A percentile compares a stretch with the other conserved stretches of the same genome.
Conservation (phyloP, 1,140 invertebrate species). For the Heliothis subflexa region DNA sequence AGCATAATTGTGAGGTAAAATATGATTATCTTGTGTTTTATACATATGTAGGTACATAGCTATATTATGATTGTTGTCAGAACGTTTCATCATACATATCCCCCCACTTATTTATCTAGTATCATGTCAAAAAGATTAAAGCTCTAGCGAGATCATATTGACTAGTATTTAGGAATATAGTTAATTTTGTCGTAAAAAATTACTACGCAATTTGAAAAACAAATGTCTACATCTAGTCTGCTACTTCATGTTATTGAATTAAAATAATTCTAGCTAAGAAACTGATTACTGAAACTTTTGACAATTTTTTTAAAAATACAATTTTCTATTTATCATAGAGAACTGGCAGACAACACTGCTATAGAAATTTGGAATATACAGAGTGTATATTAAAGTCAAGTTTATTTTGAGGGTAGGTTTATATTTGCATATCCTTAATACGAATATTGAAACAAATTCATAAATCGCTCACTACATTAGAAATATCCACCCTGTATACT, state of each 20-base stretch:
- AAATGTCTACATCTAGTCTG: neutral
- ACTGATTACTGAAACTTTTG: neutral
- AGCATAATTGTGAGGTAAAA: neutral
- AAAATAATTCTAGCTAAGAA: neutral
- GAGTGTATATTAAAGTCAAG: neutral
- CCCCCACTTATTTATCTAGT: neutral
- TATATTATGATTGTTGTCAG: too few relatives aligned
- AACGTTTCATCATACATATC: neutral
- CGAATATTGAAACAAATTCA: neutral
- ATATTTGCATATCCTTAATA: neutral
- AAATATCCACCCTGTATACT: conserved; percentile 14
- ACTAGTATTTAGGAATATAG: conserved; percentile 15
- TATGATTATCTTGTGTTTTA: neutral
- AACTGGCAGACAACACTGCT: neutral
- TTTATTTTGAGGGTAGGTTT: neutral
- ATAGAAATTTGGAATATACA: neutral
- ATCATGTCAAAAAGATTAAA: conserved; percentile 25
- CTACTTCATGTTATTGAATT: neutral
- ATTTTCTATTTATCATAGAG: neutral
- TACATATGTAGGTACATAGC: too few relatives aligned
- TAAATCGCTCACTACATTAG: neutral
- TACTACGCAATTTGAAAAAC: neutral
- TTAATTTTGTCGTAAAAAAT: conserved; percentile 4
- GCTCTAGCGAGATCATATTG: conserved; percentile 35
- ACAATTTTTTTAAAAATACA: too few relatives aligned